Conservation (phyloP, 2,113 vertebrate species). For the Argyrosomus japonicus region DNA sequence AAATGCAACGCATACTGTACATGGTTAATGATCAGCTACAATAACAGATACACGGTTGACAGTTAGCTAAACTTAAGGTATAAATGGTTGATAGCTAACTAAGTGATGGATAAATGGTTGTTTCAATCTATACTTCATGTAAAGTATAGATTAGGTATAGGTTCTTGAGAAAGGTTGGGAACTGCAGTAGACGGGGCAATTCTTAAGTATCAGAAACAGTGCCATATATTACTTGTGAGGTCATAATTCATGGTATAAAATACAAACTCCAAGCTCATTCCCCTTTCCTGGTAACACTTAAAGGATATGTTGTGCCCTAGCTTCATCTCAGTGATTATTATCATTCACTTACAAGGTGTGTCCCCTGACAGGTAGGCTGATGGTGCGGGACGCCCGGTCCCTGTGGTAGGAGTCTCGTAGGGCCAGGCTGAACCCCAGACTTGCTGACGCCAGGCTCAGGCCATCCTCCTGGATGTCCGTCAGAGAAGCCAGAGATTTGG, state of each 20-base stretch:
- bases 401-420: conserved; percentile 87
- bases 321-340: background rate
- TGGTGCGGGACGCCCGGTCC: conserved; percentile 90
- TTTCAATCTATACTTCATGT: too few species aligned
- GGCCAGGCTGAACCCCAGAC: conserved; percentile 83
- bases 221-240: background rate
- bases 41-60: background rate
- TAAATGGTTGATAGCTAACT: background rate
- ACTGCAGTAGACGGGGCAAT: background rate
- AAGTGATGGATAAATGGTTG: background rate
- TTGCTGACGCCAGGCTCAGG: conserved; percentile 71
- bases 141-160: background rate
- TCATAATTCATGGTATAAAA: background rate
- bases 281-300: background rate
- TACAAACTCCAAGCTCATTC: background rate
- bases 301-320: background rate
- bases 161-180: background rate
- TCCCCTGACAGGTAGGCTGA: conserved; percentile 93
- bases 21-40: background rate
- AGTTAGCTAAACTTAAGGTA: background rate
- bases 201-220: background rate
- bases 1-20: too few species aligned
- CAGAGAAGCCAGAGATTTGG: conserved; percentile 95
- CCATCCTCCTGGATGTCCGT: conserved; percentile 94
- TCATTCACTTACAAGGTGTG: conserved; percentile 93